Conservation (phyloP, 2,797 vertebrate genomes). For the Gymnodraco acuticeps region DNA sequence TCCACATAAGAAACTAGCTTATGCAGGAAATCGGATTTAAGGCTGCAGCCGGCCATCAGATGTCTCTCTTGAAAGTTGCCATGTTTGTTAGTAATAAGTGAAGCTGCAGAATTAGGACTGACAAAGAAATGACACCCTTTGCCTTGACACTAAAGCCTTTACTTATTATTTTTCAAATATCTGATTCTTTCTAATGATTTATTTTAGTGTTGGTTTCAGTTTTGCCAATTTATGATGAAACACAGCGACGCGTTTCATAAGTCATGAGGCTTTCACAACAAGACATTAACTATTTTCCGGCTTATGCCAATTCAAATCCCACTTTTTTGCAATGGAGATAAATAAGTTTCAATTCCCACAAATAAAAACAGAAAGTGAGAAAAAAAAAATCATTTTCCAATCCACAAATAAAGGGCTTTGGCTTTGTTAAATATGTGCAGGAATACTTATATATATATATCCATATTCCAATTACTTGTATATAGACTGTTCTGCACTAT, state of each 20-base stretch:
- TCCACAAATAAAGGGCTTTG: neutral
- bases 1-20: neutral
- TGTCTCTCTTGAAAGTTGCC: no score
- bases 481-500: no score
- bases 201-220: neutral
- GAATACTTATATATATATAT: no score
- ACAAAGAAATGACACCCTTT: neutral
- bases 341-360: no score
- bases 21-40: neutral
- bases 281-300: no score
- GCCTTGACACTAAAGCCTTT: neutral
- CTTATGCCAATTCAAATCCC: neutral
- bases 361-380: no score
- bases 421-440: no score
- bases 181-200: neutral
- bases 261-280: no score
- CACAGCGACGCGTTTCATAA: neutral
- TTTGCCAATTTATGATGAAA: neutral
- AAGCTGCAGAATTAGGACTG: neutral
- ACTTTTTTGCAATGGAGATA: neutral
- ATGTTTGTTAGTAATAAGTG: neutral
- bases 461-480: no score
- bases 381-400: no score
- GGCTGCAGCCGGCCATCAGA: no score
- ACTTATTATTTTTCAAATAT: neutral